These are phyloP conservation scores for Coremacera marginata DNA, from an alignment of 2,888 invertebrate species.

Conservation along the genomic window DNA sequence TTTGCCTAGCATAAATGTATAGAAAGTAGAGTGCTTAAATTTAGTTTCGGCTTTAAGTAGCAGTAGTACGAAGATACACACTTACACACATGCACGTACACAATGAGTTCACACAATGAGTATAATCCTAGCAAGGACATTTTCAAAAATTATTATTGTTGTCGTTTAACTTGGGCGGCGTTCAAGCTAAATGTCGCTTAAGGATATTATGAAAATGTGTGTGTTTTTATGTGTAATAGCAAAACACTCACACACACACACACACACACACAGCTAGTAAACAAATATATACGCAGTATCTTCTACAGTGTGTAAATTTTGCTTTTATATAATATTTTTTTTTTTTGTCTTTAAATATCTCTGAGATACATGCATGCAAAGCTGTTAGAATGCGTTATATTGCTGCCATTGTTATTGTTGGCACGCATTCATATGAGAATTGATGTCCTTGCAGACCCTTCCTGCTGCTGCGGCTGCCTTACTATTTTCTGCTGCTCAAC, in stretches of 20 bases:
- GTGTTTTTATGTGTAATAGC: neutral
- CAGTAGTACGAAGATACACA: neutral
- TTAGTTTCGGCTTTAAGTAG: neutral
- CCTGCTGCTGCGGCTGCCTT: neutral
- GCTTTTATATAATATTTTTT: neutral
- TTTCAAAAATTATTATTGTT: constrained; percentile 3
- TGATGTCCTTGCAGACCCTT: neutral
- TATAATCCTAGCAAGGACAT: neutral
- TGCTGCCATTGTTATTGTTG: neutral
- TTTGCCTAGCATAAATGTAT: constrained; percentile 18
- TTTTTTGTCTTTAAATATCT: too few species aligned
- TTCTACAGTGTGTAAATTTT: neutral
- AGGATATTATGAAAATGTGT: neutral
- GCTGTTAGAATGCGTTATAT: neutral
- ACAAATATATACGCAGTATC: neutral
- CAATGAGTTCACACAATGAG: neutral
- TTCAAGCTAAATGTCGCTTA: constrained; percentile 21
- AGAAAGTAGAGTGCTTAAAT: constrained; percentile 9
- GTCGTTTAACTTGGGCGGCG: neutral
- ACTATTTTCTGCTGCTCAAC: neutral
- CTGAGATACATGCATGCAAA: neutral
- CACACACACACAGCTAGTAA: too few species aligned
- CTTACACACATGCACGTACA: neutral
- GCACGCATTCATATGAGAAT: constrained; percentile 14
- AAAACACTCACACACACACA: neutral